Conservation (phyloP, 2,113 vertebrate genomes). For the Dolichallabes microphthalmus region DNA sequence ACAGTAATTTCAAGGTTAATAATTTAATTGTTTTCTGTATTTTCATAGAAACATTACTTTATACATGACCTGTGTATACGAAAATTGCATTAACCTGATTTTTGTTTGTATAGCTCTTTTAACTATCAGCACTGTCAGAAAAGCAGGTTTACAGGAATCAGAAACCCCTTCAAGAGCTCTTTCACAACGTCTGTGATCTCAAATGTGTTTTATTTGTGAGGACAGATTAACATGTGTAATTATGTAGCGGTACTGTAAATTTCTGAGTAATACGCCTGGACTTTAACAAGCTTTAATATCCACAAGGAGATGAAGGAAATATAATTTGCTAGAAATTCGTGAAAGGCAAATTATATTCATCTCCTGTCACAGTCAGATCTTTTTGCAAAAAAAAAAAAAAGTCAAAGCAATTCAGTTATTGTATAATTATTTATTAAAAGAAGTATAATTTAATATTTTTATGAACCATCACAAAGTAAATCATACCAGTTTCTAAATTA, state of each 20-base stretch:
- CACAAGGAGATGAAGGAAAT: background rate
- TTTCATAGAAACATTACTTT: background rate
- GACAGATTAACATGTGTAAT: background rate
- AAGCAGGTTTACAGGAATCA: background rate
- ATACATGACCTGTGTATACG: background rate
- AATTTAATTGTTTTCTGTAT: background rate
- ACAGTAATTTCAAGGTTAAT: background rate
- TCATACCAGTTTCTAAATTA: background rate
- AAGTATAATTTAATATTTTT: background rate
- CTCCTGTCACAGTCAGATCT: background rate
- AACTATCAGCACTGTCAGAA: background rate
- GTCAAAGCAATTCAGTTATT: background rate
- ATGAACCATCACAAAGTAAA: background rate
- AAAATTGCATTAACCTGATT: background rate
- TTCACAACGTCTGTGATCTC: background rate
- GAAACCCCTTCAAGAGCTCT: background rate
- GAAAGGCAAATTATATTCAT: background rate
- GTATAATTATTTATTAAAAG: background rate
- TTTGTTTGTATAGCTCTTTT: background rate
- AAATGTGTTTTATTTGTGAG: background rate
- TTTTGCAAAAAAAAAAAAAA: background rate
- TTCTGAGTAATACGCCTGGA: background rate
- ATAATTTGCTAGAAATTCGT: background rate
- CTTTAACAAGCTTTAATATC: background rate
- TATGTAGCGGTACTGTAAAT: background rate